Percentiles rank a stretch among this genome's conserved stretches.
These are phyloP conservation scores for Dromiciops gliroides DNA, from an alignment of 2,113 vertebrate species.

Conservation along the genomic window DNA sequence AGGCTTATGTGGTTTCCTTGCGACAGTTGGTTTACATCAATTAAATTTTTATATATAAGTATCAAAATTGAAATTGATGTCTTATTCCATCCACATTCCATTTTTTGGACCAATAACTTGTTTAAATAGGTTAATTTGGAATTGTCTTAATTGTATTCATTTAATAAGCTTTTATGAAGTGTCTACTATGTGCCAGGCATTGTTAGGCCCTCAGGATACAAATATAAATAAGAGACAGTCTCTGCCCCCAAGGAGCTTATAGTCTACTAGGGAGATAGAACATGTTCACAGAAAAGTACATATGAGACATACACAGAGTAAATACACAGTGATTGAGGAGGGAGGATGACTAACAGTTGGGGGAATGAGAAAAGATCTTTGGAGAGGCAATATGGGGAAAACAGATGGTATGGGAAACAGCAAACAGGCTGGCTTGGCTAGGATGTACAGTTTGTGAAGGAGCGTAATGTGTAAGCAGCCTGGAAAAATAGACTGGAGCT, in stretches of 20 bases:
- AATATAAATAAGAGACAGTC: background rate
- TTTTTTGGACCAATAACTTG: background rate
- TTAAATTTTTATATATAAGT: background rate
- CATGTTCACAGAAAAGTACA: background rate
- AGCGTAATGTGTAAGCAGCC: background rate
- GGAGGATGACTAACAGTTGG: background rate
- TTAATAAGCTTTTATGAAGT: background rate
- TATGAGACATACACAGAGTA: background rate
- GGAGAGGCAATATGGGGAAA: background rate
- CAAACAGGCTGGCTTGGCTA: background rate
- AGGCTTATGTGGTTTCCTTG: background rate
- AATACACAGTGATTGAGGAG: background rate
- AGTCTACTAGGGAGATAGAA: background rate
- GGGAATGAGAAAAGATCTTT: constrained; percentile 1
- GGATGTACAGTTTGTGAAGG: background rate
- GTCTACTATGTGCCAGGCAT: background rate
- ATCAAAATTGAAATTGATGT: background rate
- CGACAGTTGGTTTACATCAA: background rate
- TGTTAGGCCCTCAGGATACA: background rate
- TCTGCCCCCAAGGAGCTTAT: background rate
- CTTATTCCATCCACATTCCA: background rate
- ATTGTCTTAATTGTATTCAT: background rate
- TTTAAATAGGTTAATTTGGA: background rate
- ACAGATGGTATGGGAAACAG: background rate
- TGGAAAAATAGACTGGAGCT: background rate